A percentile compares a stretch with the other conserved stretches of the same genome.
Evolutionary conservation across 2,113 vertebrate genomes (phyloP).

Genomic region (Halcyon senegalensis): DNA sequence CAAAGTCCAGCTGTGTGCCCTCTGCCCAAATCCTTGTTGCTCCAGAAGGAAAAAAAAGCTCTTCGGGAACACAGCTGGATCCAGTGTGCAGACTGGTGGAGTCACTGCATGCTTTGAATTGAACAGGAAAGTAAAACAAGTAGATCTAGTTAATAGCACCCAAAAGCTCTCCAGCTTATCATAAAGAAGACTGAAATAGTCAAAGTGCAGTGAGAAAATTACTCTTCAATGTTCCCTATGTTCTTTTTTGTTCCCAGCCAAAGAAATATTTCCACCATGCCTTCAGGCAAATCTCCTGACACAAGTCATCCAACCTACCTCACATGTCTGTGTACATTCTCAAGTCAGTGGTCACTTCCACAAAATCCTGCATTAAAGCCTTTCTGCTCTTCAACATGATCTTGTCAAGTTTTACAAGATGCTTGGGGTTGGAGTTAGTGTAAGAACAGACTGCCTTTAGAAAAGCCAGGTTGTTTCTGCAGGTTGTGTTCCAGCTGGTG

Average conservation of each 20-base stretch:
- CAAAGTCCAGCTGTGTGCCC: neutral
- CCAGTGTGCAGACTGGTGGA: neutral
- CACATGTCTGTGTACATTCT: neutral
- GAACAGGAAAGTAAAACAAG: neutral
- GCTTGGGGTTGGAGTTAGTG: neutral
- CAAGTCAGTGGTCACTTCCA: neutral
- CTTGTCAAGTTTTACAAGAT: neutral
- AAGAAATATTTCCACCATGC: neutral
- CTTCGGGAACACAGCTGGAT: neutral
- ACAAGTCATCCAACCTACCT: neutral
- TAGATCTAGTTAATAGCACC: neutral
- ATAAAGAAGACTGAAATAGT: neutral
- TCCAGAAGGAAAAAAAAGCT: neutral
- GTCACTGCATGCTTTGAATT: neutral
- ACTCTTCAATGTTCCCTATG: neutral
- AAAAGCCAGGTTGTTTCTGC: neutral
- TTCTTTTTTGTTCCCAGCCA: neutral
- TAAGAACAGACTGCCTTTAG: neutral
- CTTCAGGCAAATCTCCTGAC: neutral
- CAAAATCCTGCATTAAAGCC: neutral
- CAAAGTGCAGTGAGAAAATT: neutral
- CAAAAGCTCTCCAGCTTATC: neutral
- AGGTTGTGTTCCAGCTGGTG: neutral
- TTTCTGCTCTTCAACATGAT: neutral
- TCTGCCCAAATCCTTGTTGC: neutral